A percentile compares a stretch with the other conserved stretches of the same genome.
These are phyloP conservation scores for Myotis myotis DNA, from an alignment of 2,797 vertebrate genomes.

Conservation along the genomic window DNA sequence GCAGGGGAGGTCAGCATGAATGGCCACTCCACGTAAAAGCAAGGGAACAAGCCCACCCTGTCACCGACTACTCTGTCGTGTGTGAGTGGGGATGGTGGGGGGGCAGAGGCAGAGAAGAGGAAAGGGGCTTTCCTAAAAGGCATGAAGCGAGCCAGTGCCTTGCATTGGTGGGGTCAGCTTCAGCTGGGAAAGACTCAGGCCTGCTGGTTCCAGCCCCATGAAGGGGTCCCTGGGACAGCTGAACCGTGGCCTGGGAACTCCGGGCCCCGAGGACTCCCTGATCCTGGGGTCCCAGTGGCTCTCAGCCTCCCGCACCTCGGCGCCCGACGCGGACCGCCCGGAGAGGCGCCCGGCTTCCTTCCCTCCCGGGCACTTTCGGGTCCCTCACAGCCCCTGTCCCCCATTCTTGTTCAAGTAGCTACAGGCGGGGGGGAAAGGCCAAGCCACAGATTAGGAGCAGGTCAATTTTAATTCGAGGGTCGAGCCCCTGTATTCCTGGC, in stretches of 20 bases:
- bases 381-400: conserved; percentile 60
- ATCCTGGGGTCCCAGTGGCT: not conserved
- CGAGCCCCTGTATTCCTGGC: conserved; percentile 76
- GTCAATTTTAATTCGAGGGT: conserved; percentile 79
- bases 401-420: conserved; percentile 72
- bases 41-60: not conserved
- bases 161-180: not conserved
- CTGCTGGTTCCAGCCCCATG: not conserved
- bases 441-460: conserved; percentile 78
- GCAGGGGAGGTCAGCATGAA: conserved; percentile 75
- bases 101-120: not conserved
- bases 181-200: not conserved
- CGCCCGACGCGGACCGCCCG: not conserved
- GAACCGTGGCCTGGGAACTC: not conserved
- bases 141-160: not conserved
- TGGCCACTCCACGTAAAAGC: not conserved
- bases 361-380: conserved; percentile 57
- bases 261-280: not conserved
- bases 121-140: not conserved
- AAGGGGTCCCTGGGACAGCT: not conserved
- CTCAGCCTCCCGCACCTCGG: not conserved
- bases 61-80: not conserved
- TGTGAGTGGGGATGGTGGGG: not conserved
- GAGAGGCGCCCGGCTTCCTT: conserved; percentile 67
- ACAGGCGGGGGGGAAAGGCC: conserved; percentile 70